Base-by-base conservation (phyloP, 2,113 vertebrate species). In the Psittacula cyanocephala region DNA sequence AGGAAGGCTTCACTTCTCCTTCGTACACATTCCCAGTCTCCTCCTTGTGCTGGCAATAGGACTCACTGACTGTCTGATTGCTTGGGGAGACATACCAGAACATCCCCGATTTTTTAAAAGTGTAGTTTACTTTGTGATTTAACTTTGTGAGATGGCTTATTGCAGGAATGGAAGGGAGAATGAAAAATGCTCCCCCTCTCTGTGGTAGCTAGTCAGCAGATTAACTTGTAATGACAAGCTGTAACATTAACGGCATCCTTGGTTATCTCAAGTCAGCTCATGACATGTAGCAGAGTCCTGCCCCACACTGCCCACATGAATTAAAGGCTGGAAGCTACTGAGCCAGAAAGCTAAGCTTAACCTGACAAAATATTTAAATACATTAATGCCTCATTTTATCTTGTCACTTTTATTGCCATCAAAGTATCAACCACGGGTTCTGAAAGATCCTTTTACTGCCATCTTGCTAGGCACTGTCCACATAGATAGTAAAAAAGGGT, bases 21-120 rank as follows among this genome's bases (percentile, higher is more conserved):
- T 81, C 62, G 0, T 23, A 69, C 29, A 60, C 28, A 37, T 29
- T 50, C 39, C 52, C 57, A 53, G 47, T 18, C 10, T 10, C 17
- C 28, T 72, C 35, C 33, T 33, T 11, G n/a, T 17, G 29, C 33
- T 68, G 33, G 20, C 22, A 79, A 55, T 3, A 88, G 75, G 20
- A n/a, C 55, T n/a, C 50, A 53, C 28, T 22, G 31, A 20, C 49
- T 46, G 15, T 6, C 71, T 87, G 50, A 13, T 60, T 59, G 46
- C 41, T 3, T 17, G 19, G 49, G 23, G 23, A 83, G 11, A 69
- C 3, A 72, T 20, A 69, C 17, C 60, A 84, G 53, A 88, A 90
- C 43, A 17, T 0, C 1, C 10, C 5, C 0, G 0, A 2, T 9
- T 33, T 62, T 82, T 92, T 62, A 13, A 5, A 49, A 77, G 18